These are phyloP conservation scores for Felis chaus DNA, from an alignment of 2,113 vertebrate genomes.

Conservation along the genomic window DNA sequence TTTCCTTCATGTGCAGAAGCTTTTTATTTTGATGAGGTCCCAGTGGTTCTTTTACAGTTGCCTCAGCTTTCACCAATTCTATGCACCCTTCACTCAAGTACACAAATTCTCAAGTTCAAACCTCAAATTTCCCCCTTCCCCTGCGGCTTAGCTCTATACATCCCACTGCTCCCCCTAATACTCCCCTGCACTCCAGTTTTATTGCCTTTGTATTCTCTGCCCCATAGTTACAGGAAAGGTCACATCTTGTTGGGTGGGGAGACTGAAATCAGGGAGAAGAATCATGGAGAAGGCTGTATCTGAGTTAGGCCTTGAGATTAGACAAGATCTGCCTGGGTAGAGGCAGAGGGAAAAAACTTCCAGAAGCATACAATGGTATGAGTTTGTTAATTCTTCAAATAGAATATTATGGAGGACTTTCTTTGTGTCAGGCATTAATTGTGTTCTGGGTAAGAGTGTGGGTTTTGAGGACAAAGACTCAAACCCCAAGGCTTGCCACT, in stretches of 20 bases:
- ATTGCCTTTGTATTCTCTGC: neutral
- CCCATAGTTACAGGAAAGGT: neutral
- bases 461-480: slow-evolving; percentile 17
- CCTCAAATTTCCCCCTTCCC: neutral
- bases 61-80: neutral
- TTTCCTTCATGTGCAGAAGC: too few species aligned
- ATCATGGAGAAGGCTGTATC: neutral
- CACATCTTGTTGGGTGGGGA: neutral
- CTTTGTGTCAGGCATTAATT: neutral
- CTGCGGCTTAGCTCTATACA: neutral
- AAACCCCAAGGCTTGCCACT: neutral
- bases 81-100: neutral
- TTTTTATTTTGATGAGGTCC: too few species aligned
- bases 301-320: neutral
- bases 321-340: neutral
- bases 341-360: neutral
- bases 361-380: neutral
- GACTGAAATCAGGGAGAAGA: neutral
- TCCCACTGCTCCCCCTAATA: neutral
- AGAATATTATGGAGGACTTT: neutral
- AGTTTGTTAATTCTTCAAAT: neutral
- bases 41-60: neutral
- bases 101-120: neutral
- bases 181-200: neutral
- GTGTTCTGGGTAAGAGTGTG: neutral